A percentile compares a stretch with the other conserved stretches of the same genome.
phyloP scores from a whole-genome alignment of 2,888 invertebrate species.

The Leptinotarsa tumamoca region DNA sequence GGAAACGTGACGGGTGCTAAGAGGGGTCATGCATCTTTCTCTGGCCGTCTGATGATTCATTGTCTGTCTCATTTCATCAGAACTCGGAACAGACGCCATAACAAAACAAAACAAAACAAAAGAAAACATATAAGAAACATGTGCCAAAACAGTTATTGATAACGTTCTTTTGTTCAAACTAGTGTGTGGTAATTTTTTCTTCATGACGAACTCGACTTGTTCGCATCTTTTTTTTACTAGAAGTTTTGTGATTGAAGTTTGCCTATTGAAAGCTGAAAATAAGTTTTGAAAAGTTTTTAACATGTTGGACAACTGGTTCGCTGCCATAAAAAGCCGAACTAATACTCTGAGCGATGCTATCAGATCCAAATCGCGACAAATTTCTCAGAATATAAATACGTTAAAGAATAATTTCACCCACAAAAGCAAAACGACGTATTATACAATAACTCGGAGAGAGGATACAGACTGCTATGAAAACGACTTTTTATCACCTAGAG shows the following conservation, averaged over 20 bases:
- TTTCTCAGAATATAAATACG: constrained; percentile 61
- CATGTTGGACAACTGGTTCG: constrained; percentile 68
- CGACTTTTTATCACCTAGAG: constrained; percentile 71
- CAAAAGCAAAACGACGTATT: constrained; percentile 62
- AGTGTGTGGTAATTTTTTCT: not conserved
- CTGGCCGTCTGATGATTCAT: constrained; percentile 23
- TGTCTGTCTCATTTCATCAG: constrained; percentile 27
- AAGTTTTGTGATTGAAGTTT: not conserved
- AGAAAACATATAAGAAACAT: constrained; percentile 48
- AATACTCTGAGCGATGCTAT: constrained; percentile 64
- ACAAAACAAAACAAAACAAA: constrained; percentile 40
- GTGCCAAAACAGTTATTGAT: constrained; percentile 52
- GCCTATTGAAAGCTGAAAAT: not conserved
- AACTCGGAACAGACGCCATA: constrained; percentile 36
- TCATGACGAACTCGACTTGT: not conserved
- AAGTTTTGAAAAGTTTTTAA: constrained; percentile 25
- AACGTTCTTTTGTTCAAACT: constrained; percentile 33
- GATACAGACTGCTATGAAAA: constrained; percentile 61
- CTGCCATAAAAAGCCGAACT: constrained; percentile 66
- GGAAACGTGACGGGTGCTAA: constrained; percentile 45
- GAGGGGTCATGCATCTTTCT: constrained; percentile 33
- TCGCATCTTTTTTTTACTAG: not conserved
- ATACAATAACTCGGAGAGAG: constrained; percentile 59
- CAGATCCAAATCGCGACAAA: constrained; percentile 62
- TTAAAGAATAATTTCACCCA: constrained; percentile 61